Evolutionary conservation across 2,888 invertebrate species (phyloP), one percentile per base, ranked within the genome.

Genomic region (Capitulum mitella): DNA sequence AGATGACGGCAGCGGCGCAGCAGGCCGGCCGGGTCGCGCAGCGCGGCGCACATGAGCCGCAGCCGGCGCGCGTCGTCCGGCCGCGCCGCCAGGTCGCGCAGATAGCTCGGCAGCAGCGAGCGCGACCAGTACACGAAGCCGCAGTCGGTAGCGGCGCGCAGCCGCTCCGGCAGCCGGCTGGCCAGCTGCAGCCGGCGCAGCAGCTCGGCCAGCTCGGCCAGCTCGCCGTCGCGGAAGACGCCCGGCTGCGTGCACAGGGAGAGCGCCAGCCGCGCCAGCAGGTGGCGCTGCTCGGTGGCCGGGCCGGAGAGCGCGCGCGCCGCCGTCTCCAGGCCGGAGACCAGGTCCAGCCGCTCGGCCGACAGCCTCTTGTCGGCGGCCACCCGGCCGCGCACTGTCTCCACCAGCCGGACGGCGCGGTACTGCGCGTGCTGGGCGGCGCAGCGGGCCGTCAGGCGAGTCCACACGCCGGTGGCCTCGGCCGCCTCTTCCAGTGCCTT

Each of bases 301-400:
- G 81, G 79, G 48, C 82, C 82, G 19, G 80, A 79, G 48, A 82
- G 64, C 54, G 81, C 81, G 58, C 77, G 79, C 78, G 81, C 82
- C 3, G 82, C 82, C 48, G 82, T 54, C 29, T 77, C 77, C 34
- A 82, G 78, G 0, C 81, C 82, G 48, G 82, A 81, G 40, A 82
- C 70, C 32, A 82, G 81, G 76, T 82, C 82, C 75, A 81, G 76
- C 22, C 80, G 80, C n/a, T 46, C 80, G 80, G 46, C 79, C 80
- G 78, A 77, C 80, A 46, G 46, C 76, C 29, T n/a, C 46, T 46
- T n/a, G 29, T 46, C 46, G 29, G 48, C 29, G 6, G 32, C 32
- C 29, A 76, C 46, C 14, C 76, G 76, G 16, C 3, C 29, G 29
- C 48, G 76, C 46, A 48, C 76, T 3, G 46, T 43, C 32, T 12